Percentiles rank a stretch among this genome's conserved stretches.
Conservation (phyloP, 2,113 vertebrate species). For the Tursiops truncatus region DNA sequence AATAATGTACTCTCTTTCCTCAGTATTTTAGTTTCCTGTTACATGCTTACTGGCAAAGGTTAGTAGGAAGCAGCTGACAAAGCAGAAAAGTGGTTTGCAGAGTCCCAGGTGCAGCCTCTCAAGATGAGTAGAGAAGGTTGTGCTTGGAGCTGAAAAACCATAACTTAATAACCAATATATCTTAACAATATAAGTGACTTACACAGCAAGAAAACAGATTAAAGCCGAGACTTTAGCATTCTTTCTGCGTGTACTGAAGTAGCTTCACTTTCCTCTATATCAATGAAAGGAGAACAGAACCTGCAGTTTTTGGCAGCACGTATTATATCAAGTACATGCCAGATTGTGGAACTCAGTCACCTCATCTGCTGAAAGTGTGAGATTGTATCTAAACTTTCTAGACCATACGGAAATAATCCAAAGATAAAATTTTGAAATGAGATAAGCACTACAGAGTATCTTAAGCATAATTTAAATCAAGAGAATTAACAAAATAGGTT, state of each 20-base stretch:
- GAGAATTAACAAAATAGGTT: neutral
- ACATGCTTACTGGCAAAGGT: neutral
- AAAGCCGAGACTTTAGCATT: neutral
- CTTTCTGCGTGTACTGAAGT: neutral
- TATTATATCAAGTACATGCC: neutral
- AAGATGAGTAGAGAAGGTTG: neutral
- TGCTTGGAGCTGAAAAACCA: neutral
- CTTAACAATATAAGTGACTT: neutral
- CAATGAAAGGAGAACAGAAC: neutral
- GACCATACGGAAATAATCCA: neutral
- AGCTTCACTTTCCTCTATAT: neutral
- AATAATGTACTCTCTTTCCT: neutral
- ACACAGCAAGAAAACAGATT: neutral
- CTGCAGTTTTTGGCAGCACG: neutral
- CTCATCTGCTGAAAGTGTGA: neutral
- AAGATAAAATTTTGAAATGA: neutral
- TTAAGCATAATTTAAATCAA: neutral
- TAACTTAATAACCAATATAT: neutral
- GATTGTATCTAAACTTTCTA: neutral
- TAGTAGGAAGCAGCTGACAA: neutral
- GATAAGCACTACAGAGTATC: neutral
- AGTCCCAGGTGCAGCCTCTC: neutral
- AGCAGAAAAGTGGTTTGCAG: neutral
- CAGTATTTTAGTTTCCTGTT: neutral
- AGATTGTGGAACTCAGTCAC: neutral